Evolutionary conservation across 2,888 invertebrate species (phyloP), one percentile per base, ranked within the genome.

Genomic region (Myopa tessellatipennis): DNA sequence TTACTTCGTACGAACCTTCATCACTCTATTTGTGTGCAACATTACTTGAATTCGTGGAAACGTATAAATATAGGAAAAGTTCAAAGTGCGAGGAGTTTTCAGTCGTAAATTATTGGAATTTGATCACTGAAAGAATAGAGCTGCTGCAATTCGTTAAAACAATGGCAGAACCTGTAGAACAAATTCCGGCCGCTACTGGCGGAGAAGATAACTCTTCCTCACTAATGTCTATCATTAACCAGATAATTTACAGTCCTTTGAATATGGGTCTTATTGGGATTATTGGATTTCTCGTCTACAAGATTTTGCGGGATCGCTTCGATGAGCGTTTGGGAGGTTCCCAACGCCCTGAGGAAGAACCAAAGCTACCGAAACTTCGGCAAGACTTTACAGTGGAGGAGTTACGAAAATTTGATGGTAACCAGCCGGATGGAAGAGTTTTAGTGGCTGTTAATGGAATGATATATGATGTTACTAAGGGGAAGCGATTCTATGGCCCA

Each of bases 381-480:
- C 93, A 93, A 85, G 98, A 99, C 88, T 96, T 98, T 91, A 96
- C 96, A 4, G 91, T 96, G 63, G 92, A 95, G 83, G 97, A 99
- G 89, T 90, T 99, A 81, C 93, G 93, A 82, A 92, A 94, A 83
- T 98, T 93, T 88, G 95, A 98, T 88, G 98, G 98, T 6, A 94
- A 90, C 76, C 95, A 94, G 85, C 91, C 93, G 50, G 97, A 98
- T 86, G 97, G 96, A 40, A 91, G 98, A 82, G 94, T 98, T 79
- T 91, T 98, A 81, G 93, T 99, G 65, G 98, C 96, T 10, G 96
- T 98, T 74, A 98, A 98, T 89, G 97, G 98, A 40, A 96, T 93
- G 90, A 95, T 99, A 74, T 99, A 96, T 90, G 98, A 99, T 90
- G 97, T 95, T 82, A 98, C 98, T 63, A 93, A 93, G 87, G 97